Base-by-base conservation (phyloP, 2,797 vertebrate species). In the Sorex maritimensis region DNA sequence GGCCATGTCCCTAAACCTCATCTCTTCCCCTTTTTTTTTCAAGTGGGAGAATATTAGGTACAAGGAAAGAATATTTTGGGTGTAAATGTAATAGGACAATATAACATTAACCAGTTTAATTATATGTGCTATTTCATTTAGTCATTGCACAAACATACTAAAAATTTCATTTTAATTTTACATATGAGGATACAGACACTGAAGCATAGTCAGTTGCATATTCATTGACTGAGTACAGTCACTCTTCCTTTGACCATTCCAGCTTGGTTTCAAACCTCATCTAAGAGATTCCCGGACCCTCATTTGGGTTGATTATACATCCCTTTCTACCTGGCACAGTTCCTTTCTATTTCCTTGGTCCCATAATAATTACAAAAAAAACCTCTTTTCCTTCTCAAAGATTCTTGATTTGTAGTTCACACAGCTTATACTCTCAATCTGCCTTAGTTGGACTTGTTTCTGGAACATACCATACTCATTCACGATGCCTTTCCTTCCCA, bases 341-440 rank as follows among this genome's bases (percentile, higher is more conserved):
- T 61, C 34, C 19, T 75, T 11, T 52, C 82, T 86, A 46, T 52
- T 92, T 13, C 41, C 61, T 2, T 90, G 41, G 41, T 77, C 38
- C 28, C 23, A 67, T 21, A 68, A 14, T 55, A 84, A 28, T 73
- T 77, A 73, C 11, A 41, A 84, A 84, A 81, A 83, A 84, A 83
- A 6, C 8, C 8, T 15, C 11, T 4, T 81, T 87, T 46, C 14
- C 81, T 6, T 84, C 49, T 65, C 3, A 38, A 28, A 92, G 69
- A 23, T 55, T 74, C 21, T 14, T 79, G 74, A 30, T 86, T 78
- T 86, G 21, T 19, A 55, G 30, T n/a, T 26, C 82, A 11, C 10
- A 38, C 69, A 10, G 5, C 19, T 17, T 69, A 13, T 77, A 79
- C 15, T 41, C 34, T 38, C 71, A 61, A 67, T 8, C 19, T 0